A percentile compares a stretch with the other conserved stretches of the same genome.
Evolutionary conservation across 64 coral and sea anemone genomes (phyloP).

Genomic region (Montipora capricornis): DNA sequence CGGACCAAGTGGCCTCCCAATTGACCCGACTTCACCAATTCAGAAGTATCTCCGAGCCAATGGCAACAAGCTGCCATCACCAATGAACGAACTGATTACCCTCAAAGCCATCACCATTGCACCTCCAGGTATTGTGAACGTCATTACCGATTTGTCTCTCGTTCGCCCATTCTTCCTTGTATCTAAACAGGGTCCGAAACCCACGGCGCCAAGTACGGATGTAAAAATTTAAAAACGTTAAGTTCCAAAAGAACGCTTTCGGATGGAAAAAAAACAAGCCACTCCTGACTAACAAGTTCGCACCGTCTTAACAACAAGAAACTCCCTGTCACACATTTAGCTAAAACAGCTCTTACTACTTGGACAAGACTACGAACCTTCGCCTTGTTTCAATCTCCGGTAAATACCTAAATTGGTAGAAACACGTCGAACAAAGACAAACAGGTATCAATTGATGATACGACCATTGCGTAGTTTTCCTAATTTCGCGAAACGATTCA

Average conservation of each 20-base stretch:
- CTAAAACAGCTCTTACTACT: too few species aligned
- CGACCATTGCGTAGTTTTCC: too few species aligned
- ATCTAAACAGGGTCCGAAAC: too few species aligned
- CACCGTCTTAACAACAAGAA: too few species aligned
- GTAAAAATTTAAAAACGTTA: too few species aligned
- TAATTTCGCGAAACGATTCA: too few species aligned
- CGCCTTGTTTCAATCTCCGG: neutral
- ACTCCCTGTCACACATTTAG: too few species aligned
- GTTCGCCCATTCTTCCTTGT: too few species aligned
- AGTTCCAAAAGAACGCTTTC: too few species aligned
- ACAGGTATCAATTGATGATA: too few species aligned
- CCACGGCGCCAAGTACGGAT: too few species aligned
- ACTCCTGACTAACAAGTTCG: neutral
- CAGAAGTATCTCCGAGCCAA: constrained; percentile 69
- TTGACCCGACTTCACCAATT: constrained; percentile 65
- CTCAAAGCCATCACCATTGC: constrained; percentile 45
- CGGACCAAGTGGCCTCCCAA: constrained; percentile 48
- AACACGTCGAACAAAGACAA: neutral
- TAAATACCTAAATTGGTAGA: neutral
- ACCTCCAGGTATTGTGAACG: constrained; percentile 63
- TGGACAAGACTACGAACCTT: neutral
- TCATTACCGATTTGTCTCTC: too few species aligned
- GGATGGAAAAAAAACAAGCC: neutral
- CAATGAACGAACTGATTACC: constrained; percentile 32
- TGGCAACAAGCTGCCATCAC: constrained; percentile 67